Percentiles rank a stretch among this genome's conserved stretches.
Evolutionary conservation across 2,797 vertebrate genomes (phyloP).

Genomic region (Microhierax caerulescens): DNA sequence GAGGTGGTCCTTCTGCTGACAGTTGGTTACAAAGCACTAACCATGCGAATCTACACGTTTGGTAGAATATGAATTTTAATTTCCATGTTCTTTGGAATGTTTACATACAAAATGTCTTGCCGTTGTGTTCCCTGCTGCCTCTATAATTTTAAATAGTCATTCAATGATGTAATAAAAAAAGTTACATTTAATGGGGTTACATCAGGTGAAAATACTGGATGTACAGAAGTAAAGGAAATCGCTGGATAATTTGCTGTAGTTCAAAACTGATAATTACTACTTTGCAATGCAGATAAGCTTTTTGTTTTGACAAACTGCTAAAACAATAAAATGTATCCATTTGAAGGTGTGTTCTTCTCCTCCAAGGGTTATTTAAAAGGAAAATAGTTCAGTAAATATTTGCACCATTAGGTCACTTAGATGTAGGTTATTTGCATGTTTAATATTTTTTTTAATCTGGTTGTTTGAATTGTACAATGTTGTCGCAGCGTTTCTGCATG

Average conservation of each 20-base stretch:
- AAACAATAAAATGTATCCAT: background rate
- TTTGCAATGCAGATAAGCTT: background rate
- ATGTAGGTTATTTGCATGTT: background rate
- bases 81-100: background rate
- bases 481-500: slow-evolving; percentile 90
- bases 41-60: background rate
- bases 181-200: background rate
- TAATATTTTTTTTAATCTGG: background rate
- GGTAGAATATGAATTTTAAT: background rate
- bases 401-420: background rate
- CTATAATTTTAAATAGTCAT: background rate
- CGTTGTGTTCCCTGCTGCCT: background rate
- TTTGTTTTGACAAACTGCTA: background rate
- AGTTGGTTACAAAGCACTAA: background rate
- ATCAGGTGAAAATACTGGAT: background rate
- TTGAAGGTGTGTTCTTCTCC: background rate
- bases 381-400: background rate
- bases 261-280: background rate
- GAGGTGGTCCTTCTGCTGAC: background rate
- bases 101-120: background rate
- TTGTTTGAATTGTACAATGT: background rate
- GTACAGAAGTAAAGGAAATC: background rate
- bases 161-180: background rate
- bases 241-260: background rate
- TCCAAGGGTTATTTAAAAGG: background rate